These are phyloP conservation scores for Paracentrotus lividus DNA, from an alignment of 53 echinoderm and acorn worm species.

Conservation along the genomic window DNA sequence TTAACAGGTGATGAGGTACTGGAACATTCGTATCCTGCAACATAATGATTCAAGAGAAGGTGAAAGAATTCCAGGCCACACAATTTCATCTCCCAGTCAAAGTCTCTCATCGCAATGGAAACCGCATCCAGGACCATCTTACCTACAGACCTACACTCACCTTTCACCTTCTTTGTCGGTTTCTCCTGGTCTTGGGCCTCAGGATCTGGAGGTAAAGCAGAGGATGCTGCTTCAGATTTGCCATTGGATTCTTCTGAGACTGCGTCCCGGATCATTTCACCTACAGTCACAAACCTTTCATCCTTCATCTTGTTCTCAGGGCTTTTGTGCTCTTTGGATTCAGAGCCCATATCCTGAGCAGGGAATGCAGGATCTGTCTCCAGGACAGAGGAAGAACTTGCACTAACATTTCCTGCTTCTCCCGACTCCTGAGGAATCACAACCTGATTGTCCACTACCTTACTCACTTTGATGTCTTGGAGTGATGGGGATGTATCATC, in stretches of 20 bases:
- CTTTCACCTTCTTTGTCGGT: background rate
- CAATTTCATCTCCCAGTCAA: constrained; percentile 91
- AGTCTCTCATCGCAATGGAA: constrained; percentile 64
- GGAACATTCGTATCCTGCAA: constrained; percentile 1
- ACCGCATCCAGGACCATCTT: constrained; percentile 36
- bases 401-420: background rate
- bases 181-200: background rate
- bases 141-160: background rate
- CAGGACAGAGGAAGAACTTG: background rate
- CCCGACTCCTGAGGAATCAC: background rate
- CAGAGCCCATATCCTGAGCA: no score
- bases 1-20: background rate
- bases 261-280: background rate
- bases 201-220: background rate
- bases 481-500: background rate
- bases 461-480: background rate
- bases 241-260: background rate
- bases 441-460: background rate
- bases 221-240: background rate
- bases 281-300: background rate
- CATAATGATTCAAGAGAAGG: constrained; percentile 51
- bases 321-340: background rate
- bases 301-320: background rate
- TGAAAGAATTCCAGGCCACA: constrained; percentile 79
- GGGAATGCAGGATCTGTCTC: background rate